Evolutionary conservation across 2,797 vertebrate genomes (phyloP).

Genomic region (Choloepus didactylus): DNA sequence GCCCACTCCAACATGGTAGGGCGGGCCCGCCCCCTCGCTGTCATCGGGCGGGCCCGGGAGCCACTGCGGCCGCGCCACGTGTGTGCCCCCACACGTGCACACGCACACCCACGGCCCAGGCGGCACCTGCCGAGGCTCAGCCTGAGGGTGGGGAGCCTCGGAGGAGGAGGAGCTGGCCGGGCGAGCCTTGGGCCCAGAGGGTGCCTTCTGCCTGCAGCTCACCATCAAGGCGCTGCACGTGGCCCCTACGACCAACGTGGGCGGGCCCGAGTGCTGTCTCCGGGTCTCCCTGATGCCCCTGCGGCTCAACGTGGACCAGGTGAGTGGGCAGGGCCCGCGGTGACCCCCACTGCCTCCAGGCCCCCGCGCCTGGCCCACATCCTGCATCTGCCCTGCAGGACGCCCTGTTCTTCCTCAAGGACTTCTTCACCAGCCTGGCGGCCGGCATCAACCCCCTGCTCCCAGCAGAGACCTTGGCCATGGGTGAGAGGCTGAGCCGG

Average conservation of each 20-base stretch:
- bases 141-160: background rate
- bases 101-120: background rate
- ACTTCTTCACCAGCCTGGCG: conserved; percentile 94
- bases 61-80: no score
- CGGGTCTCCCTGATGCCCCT: conserved; percentile 94
- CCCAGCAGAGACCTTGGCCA: conserved; percentile 90
- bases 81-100: no score
- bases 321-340: conserved; percentile 51
- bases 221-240: conserved; percentile 96
- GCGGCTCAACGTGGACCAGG: conserved; percentile 96
- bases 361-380: background rate
- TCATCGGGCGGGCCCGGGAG: accelerated
- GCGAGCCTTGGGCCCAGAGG: background rate
- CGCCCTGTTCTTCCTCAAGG: conserved; percentile 95
- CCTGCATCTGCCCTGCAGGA: conserved; percentile 87
- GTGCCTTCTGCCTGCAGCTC: conserved; percentile 86
- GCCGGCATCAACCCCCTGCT: conserved; percentile 92
- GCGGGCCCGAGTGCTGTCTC: conserved; percentile 94
- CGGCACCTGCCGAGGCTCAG: no score
- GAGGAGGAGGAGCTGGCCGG: accelerated
- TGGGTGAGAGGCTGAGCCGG: conserved; percentile 87
- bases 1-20: conserved; percentile 96
- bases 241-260: conserved; percentile 91
- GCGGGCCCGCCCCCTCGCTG: no score
- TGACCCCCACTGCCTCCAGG: accelerated